phyloP scores from a whole-genome alignment of 2,888 invertebrate genomes.

The Acronicta alni region DNA sequence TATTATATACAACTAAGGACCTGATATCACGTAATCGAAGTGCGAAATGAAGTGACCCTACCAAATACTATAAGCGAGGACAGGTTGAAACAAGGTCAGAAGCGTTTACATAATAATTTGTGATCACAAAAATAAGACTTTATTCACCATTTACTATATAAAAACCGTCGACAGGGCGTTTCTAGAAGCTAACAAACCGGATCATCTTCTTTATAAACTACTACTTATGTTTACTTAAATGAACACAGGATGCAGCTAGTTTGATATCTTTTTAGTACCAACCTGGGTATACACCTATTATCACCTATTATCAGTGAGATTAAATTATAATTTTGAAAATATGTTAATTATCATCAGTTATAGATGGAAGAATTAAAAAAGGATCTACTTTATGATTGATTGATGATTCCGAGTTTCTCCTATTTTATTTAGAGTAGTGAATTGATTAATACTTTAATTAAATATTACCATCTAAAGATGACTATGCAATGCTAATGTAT shows the following conservation, averaged over 20 bases:
- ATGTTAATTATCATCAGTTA: too few species aligned
- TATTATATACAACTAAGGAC: constrained; percentile 46
- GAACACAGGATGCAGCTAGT: not conserved
- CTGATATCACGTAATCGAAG: constrained; percentile 52
- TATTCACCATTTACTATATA: constrained; percentile 68
- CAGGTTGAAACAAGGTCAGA: constrained; percentile 66
- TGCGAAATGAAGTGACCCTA: constrained; percentile 64
- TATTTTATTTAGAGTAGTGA: too few species aligned
- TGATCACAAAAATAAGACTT: constrained; percentile 55
- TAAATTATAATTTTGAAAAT: too few species aligned
- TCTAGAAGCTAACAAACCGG: constrained; percentile 1
- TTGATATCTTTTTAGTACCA: not conserved
- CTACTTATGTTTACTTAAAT: too few species aligned
- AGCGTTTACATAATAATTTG: constrained; percentile 73
- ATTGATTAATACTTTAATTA: too few species aligned
- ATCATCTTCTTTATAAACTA: not conserved
- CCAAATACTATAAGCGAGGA: constrained; percentile 45
- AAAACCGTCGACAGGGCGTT: constrained; percentile 26
- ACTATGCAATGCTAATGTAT: too few species aligned
- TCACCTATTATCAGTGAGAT: too few species aligned
- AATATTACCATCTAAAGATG: too few species aligned
- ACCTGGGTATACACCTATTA: not conserved
- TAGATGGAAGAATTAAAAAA: too few species aligned
- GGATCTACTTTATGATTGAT: too few species aligned
- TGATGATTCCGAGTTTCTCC: too few species aligned